Percentiles rank a stretch among this genome's conserved stretches.
Evolutionary conservation across 2,888 invertebrate species (phyloP).

Genomic region (Ormyrus rosae): DNA sequence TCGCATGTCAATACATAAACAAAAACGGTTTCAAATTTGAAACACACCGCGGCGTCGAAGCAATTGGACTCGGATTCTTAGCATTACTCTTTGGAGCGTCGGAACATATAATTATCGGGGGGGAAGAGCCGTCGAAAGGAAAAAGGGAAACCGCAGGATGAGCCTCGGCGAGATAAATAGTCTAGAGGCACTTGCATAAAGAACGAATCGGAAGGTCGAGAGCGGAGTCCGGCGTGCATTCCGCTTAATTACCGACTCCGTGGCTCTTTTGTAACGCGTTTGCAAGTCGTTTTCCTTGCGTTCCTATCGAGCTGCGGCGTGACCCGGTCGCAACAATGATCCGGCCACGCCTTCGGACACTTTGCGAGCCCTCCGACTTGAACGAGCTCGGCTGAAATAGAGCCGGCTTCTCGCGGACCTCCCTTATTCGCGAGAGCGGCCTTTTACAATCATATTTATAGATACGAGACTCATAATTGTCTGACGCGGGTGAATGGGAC

Average conservation of each 20-base stretch:
- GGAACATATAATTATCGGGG: constrained; percentile 2
- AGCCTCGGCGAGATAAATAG: constrained; percentile 14
- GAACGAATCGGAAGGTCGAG: constrained; percentile 23
- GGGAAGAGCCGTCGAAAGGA: not conserved
- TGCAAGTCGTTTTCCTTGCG: constrained; percentile 4
- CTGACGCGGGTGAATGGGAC: constrained; percentile 15
- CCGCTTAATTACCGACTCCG: constrained; percentile 7
- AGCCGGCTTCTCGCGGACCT: not conserved
- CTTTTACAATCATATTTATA: constrained; percentile 38
- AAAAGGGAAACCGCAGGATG: not conserved
- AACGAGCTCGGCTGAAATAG: constrained; percentile 8
- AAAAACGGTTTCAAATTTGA: not conserved
- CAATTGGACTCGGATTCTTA: not conserved
- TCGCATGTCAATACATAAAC: not conserved
- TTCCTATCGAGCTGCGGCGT: not conserved
- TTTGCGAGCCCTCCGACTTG: not conserved
- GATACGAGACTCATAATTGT: constrained; percentile 20
- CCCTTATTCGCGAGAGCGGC: constrained; percentile 3
- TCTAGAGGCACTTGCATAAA: not conserved
- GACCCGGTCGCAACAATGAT: constrained; percentile 11
- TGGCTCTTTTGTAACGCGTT: not conserved
- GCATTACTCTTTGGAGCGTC: not conserved
- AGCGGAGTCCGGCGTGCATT: not conserved
- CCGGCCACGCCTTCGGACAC: constrained; percentile 27
- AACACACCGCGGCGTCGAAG: not conserved